phyloP scores from a whole-genome alignment of 2,888 invertebrate genomes.

The Argyresthia goedartella region DNA sequence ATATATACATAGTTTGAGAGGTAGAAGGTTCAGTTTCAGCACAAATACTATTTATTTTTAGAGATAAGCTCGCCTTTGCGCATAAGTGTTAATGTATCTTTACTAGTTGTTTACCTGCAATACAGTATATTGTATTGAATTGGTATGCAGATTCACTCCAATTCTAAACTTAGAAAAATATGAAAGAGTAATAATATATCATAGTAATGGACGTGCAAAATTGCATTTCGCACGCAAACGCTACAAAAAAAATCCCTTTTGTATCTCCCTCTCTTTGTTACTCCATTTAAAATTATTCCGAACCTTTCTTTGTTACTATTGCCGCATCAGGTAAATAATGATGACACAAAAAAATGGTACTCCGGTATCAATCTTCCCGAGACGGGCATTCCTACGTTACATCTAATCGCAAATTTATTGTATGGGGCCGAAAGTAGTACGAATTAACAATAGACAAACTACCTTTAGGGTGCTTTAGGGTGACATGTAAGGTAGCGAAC shows the following conservation, averaged over 20 bases:
- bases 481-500: constrained; percentile 30
- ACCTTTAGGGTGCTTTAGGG: constrained; percentile 28
- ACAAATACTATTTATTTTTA: no score
- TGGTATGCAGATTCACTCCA: background rate
- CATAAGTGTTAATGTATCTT: no score
- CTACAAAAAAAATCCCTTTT: constrained; percentile 34
- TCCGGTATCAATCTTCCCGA: constrained; percentile 44
- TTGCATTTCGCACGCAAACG: constrained; percentile 41
- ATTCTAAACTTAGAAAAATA: constrained; percentile 10
- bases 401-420: constrained; percentile 67
- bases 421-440: constrained; percentile 49
- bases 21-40: no score
- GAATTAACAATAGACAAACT: constrained; percentile 62
- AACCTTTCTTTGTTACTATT: constrained; percentile 34
- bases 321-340: constrained; percentile 56
- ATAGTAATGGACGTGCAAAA: constrained; percentile 43
- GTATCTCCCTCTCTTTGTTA: constrained; percentile 41
- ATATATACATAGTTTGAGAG: no score
- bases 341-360: constrained; percentile 29
- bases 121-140: no score
- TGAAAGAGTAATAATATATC: constrained; percentile 9
- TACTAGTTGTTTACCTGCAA: no score
- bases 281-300: constrained; percentile 48
- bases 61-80: no score
- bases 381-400: constrained; percentile 41